Conservation (phyloP, 2,113 vertebrate genomes). For the Ranitomeya imitator region DNA sequence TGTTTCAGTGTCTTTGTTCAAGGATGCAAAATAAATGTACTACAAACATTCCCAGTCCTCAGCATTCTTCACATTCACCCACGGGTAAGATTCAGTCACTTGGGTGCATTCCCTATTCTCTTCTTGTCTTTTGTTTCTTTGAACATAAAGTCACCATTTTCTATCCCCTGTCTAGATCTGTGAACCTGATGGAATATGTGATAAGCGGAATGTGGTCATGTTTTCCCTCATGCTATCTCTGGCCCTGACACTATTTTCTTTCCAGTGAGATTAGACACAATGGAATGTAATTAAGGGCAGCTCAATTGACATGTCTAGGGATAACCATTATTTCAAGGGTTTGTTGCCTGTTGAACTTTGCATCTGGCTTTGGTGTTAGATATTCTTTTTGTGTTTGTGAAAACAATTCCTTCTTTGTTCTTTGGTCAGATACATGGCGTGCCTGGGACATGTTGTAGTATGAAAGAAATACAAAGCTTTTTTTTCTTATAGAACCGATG, state of each 20-base stretch:
- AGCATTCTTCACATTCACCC: slow-evolving; percentile 30
- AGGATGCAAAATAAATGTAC: slow-evolving; percentile 34
- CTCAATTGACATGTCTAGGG: slow-evolving; percentile 29
- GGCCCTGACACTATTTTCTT: slow-evolving; percentile 53
- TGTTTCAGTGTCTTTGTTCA: slow-evolving; percentile 37
- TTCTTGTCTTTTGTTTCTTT: slow-evolving; percentile 28
- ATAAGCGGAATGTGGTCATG: slow-evolving; percentile 48
- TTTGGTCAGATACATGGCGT: background rate
- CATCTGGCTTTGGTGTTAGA: slow-evolving; percentile 38
- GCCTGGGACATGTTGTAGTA: slow-evolving; percentile 24
- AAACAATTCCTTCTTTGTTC: slow-evolving; percentile 53
- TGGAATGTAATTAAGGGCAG: slow-evolving; percentile 53
- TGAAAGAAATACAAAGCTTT: background rate
- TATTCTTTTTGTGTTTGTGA: slow-evolving; percentile 30
- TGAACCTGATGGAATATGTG: slow-evolving; percentile 45
- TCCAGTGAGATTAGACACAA: slow-evolving; percentile 47
- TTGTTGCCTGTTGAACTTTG: slow-evolving; percentile 38
- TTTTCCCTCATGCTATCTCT: slow-evolving; percentile 53
- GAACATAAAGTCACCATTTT: slow-evolving; percentile 25
- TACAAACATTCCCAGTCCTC: slow-evolving; percentile 23
- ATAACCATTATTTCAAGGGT: slow-evolving; percentile 47
- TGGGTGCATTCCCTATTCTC: slow-evolving; percentile 26
- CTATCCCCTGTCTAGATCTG: slow-evolving; percentile 10
- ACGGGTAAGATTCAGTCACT: slow-evolving; percentile 20
- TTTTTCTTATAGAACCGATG: background rate